Conservation (phyloP, 2,113 vertebrate genomes). For the Larimichthys polyactis region DNA sequence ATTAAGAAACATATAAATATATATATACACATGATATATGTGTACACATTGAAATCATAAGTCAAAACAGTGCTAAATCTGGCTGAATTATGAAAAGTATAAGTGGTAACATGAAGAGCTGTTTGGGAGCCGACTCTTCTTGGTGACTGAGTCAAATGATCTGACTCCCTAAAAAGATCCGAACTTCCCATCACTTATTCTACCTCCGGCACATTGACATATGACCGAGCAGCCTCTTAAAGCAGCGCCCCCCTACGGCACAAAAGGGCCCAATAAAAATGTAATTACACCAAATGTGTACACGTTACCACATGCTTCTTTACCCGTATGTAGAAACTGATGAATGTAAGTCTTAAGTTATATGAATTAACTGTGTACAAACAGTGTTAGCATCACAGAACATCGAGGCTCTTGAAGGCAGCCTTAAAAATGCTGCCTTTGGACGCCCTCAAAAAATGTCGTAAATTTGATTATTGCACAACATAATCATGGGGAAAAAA, state of each 20-base stretch:
- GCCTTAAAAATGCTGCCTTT: conserved; percentile 4
- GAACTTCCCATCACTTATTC: no score
- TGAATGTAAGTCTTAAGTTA: no score
- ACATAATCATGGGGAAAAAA: background rate
- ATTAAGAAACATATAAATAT: no score
- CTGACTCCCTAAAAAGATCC: no score
- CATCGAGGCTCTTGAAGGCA: conserved; percentile 55
- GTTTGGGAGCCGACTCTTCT: no score
- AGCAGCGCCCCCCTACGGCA: conserved; percentile 16
- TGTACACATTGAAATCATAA: no score
- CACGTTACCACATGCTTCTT: background rate
- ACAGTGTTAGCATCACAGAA: background rate
- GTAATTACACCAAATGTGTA: background rate
- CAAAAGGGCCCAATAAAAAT: background rate
- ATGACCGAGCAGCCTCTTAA: background rate
- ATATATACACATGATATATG: no score
- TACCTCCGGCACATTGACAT: background rate
- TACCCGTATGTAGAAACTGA: accelerated
- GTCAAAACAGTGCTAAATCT: no score
- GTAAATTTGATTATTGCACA: accelerated
- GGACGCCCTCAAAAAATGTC: accelerated
- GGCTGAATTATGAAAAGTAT: no score
- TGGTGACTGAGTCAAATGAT: no score
- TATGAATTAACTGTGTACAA: background rate
- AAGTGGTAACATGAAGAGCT: no score